Conservation (phyloP, 2,113 vertebrate species). For the Pyxicephalus adspersus region DNA sequence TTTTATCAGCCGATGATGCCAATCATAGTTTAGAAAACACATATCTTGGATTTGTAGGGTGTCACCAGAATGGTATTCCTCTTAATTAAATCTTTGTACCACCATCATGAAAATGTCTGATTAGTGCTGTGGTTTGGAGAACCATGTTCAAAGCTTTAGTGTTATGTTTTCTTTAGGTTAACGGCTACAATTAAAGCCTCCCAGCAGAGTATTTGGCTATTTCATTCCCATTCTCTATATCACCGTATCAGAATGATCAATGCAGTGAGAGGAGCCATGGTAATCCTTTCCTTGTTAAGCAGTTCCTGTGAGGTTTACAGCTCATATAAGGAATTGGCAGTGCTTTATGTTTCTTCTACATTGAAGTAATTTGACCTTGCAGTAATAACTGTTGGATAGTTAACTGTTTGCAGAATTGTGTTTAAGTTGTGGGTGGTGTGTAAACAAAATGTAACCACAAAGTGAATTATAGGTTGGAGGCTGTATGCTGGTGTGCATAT, state of each 20-base stretch:
- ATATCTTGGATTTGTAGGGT: too few species aligned
- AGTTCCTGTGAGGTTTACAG: constrained; percentile 45
- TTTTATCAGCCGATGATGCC: too few species aligned
- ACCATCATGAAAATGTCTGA: not conserved
- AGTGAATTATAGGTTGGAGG: not conserved
- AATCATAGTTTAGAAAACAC: too few species aligned
- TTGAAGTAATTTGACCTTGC: constrained; percentile 48
- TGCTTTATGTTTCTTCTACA: constrained; percentile 27
- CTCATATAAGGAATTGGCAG: constrained; percentile 46
- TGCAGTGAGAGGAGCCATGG: constrained; percentile 26
- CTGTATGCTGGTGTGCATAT: not conserved
- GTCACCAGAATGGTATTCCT: too few species aligned
- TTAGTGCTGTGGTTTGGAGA: not conserved
- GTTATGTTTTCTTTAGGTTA: constrained; percentile 5
- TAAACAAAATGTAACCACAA: constrained; percentile 48
- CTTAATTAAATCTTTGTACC: not conserved
- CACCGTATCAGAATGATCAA: constrained; percentile 17
- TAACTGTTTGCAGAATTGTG: constrained; percentile 7
- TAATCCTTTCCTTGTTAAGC: constrained; percentile 24
- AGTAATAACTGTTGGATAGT: constrained; percentile 45
- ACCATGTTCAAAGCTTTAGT: not conserved
- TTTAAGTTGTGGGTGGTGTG: constrained; percentile 55
- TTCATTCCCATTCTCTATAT: not conserved
- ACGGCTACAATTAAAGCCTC: not conserved
- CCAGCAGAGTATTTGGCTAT: not conserved